Conservation (phyloP, 2,797 vertebrate genomes). For the Tapirus indicus region DNA sequence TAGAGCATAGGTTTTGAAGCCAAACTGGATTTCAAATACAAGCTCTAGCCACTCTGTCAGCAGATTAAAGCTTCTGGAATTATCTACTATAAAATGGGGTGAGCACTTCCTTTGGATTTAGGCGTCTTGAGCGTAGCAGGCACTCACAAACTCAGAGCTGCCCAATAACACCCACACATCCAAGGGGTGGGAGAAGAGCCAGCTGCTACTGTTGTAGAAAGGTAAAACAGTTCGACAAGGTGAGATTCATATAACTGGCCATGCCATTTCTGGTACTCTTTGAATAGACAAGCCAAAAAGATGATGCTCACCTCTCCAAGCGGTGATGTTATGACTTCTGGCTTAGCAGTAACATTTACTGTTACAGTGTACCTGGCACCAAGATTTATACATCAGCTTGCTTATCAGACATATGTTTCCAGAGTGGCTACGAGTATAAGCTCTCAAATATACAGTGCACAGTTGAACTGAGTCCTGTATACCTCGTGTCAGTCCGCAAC, state of each 20-base stretch:
- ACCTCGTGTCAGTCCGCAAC: neutral
- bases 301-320: neutral
- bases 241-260: neutral
- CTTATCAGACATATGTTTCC: neutral
- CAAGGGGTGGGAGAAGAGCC: neutral
- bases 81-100: neutral
- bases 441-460: neutral
- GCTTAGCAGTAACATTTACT: neutral
- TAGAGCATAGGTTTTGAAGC: neutral
- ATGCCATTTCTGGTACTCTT: neutral
- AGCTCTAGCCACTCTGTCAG: neutral
- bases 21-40: neutral
- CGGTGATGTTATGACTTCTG: neutral
- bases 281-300: neutral
- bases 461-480: rapidly evolving
- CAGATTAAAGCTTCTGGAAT: neutral
- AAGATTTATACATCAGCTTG: neutral
- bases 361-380: neutral
- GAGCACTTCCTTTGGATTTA: neutral
- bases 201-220: rapidly evolving
- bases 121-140: neutral
- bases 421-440: neutral
- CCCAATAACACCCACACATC: neutral
- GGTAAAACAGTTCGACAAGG: neutral
- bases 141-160: neutral